Evolutionary conservation across 2,888 invertebrate genomes (phyloP).

Genomic region (Phortica magna): DNA sequence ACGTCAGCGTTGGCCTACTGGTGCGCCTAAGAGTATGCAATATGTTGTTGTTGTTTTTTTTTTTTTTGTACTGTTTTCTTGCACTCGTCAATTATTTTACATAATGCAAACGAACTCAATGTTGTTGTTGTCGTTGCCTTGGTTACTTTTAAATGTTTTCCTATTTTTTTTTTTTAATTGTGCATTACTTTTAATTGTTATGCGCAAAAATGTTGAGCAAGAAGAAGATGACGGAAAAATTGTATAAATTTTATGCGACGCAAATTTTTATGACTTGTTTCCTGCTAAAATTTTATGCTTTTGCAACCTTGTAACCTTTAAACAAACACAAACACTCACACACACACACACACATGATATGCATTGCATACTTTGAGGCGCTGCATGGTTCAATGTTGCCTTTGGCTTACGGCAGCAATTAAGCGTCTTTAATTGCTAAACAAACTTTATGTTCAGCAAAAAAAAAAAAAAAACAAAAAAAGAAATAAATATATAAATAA

Average conservation of each 20-base stretch:
- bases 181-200: slow-evolving; percentile 70
- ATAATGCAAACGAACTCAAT: slow-evolving; percentile 57
- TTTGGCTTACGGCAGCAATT: slow-evolving; percentile 45
- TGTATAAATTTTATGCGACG: neutral
- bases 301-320: slow-evolving; percentile 30
- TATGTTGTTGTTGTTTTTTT: slow-evolving; percentile 40
- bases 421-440: slow-evolving; percentile 57
- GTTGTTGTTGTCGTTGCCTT: slow-evolving; percentile 38
- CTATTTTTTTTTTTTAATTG: slow-evolving; percentile 50
- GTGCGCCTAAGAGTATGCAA: slow-evolving; percentile 48
- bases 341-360: slow-evolving; percentile 12
- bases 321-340: slow-evolving; percentile 7
- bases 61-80: neutral
- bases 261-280: neutral
- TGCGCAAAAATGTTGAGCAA: neutral
- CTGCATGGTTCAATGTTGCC: neutral
- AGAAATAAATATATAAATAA: slow-evolving; percentile 50
- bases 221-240: neutral
- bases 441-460: neutral
- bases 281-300: slow-evolving; percentile 32
- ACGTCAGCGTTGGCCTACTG: slow-evolving; percentile 28
- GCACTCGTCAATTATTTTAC: slow-evolving; percentile 63
- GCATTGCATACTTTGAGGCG: slow-evolving; percentile 18
- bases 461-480: neutral
- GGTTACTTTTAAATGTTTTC: slow-evolving; percentile 37